Evolutionary conservation across 2,797 vertebrate species (phyloP).

Genomic region (Falco cherrug): DNA sequence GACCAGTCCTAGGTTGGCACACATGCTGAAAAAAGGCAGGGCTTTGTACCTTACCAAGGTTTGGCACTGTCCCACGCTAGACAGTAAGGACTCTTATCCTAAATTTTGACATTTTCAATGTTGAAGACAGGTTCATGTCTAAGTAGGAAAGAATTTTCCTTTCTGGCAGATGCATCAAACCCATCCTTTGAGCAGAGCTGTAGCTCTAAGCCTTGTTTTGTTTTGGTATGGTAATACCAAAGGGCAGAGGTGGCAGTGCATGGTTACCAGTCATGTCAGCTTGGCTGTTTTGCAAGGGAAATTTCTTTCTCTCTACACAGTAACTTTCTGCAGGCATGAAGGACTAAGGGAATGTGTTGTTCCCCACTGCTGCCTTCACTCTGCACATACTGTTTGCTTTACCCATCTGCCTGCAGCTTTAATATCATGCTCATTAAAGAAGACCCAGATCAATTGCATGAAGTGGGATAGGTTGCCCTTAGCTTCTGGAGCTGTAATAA

Average conservation of each 20-base stretch:
- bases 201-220: not conserved
- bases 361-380: not conserved
- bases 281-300: not conserved
- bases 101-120: not conserved
- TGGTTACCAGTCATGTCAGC: not conserved
- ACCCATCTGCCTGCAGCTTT: slow-evolving; percentile 16
- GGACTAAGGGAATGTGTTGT: not conserved
- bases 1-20: not conserved
- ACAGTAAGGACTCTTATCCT: not conserved
- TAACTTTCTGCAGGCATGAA: not conserved
- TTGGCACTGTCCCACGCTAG: not conserved
- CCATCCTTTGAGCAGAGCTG: not conserved
- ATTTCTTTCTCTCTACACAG: not conserved
- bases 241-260: not conserved
- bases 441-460: not conserved
- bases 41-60: not conserved
- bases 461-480: not conserved
- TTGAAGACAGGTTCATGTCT: not conserved
- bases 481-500: not conserved
- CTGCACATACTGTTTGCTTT: not conserved
- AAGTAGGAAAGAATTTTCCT: not conserved
- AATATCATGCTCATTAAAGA: not conserved
- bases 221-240: not conserved
- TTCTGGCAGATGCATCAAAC: not conserved
- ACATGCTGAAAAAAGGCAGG: not conserved